Base-by-base conservation (phyloP, 1,140 invertebrate genomes). In the Drosophila ananassae region DNA sequence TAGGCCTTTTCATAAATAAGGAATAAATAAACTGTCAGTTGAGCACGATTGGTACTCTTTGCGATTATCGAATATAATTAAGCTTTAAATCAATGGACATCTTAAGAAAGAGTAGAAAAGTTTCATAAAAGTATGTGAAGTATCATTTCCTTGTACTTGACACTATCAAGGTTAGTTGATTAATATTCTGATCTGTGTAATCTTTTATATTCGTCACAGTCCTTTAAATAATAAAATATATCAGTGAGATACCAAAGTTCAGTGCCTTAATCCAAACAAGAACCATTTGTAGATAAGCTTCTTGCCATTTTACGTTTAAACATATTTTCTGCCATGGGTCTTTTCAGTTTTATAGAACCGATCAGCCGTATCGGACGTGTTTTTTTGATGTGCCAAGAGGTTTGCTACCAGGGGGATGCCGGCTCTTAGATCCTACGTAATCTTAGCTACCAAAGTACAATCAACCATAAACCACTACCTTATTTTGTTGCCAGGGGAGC, bases 191-290 rank as follows among this genome's bases (percentile, higher is more conserved):
- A 69, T 69, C 66, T 69, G 2, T 21, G 24, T 4, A 68, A 55
- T 68, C 63, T 63, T 52, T 30, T 24, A 32, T 51, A 51, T 51
- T 69, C 24, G 66, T 69, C 66, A 69, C 44, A 22, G 21, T 10
- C 9, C 17, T 22, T 30, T 66, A 41, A 48, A 50, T 54, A 48
- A 69, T 73, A 68, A 77, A 67, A 73, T 67, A 60, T 73, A 52
- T 67, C 53, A 67, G 21, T 37, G 5, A 12, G 67, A 68, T 84
- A 77, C 46, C 80, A 85, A 84, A 82, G 81, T 85, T 87, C 77
- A 75, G 2, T 71, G 63, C 57, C 17, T 52, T 72, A 66, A 75
- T 74, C 59, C 56, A 74, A 62, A 67, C 46, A 44, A 44, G 41
- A 79, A 21, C 61, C 46, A 39, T 60, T 57, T 12, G 17, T 39